Conservation (phyloP, 1,140 invertebrate genomes). For the Drusus annulatus region DNA sequence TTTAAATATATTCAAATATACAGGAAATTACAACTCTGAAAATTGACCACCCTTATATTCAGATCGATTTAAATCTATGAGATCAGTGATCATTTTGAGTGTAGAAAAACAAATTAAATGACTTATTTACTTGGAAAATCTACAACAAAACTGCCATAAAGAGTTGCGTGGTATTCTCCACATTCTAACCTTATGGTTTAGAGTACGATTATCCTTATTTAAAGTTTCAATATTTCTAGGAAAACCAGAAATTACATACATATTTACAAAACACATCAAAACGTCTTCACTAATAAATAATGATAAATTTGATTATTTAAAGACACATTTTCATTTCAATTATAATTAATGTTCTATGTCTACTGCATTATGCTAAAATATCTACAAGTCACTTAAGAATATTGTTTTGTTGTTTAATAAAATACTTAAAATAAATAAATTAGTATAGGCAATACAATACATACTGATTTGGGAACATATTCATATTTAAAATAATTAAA, state of each 20-base stretch:
- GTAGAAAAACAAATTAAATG: constrained; percentile 7
- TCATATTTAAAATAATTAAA: background rate
- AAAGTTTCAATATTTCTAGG: background rate
- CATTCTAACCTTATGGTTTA: constrained; percentile 1
- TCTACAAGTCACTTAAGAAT: background rate
- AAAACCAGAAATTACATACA: constrained; percentile 23
- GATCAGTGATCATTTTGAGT: constrained; percentile 31
- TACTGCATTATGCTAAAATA: background rate
- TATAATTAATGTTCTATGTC: background rate
- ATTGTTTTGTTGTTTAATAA: background rate
- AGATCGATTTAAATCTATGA: constrained; percentile 34
- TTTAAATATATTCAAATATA: background rate
- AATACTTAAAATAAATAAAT: background rate
- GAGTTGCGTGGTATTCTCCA: background rate
- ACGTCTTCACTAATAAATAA: constrained; percentile 29
- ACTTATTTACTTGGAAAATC: constrained; percentile 7
- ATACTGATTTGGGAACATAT: background rate
- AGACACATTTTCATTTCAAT: background rate
- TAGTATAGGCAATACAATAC: background rate
- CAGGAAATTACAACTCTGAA: background rate
- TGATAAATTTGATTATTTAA: constrained; percentile 6
- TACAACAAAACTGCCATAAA: background rate
- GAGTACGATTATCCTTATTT: background rate
- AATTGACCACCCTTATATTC: constrained; percentile 12
- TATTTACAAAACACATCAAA: background rate